Evolutionary conservation across 2,113 vertebrate genomes (phyloP).

Genomic region (Chrysochloris asiatica): DNA sequence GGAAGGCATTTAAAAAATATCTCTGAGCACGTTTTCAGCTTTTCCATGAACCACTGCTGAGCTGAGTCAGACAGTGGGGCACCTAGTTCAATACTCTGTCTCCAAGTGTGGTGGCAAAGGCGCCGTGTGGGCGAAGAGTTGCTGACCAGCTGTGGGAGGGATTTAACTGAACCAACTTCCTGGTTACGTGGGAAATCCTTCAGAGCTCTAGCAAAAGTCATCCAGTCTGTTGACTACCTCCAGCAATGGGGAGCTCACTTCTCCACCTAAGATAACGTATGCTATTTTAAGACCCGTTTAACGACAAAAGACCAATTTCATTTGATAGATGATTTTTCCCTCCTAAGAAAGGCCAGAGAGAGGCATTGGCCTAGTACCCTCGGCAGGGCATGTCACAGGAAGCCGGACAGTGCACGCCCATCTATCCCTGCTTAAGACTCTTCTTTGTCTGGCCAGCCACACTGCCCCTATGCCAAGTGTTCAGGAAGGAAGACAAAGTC

Average conservation of each 20-base stretch:
- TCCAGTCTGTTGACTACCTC: not conserved
- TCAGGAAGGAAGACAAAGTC: not conserved
- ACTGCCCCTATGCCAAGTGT: not conserved
- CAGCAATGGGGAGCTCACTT: not conserved
- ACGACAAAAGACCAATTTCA: not conserved
- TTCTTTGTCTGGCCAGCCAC: not conserved
- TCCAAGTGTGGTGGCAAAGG: not conserved
- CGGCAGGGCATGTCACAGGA: too few species aligned
- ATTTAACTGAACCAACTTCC: not conserved
- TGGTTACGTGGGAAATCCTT: not conserved
- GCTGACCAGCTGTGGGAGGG: not conserved
- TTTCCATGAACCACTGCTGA: not conserved
- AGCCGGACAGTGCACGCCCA: not conserved
- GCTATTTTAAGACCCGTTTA: not conserved
- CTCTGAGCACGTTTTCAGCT: conserved; percentile 24
- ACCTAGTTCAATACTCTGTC: conserved; percentile 47
- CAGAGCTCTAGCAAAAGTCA: not conserved
- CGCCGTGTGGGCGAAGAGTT: not conserved
- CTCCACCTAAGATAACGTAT: not conserved
- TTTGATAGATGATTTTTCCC: not conserved
- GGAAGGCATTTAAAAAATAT: conserved; percentile 48
- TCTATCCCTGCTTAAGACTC: not conserved
- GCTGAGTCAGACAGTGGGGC: not conserved
- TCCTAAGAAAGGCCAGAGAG: not conserved
- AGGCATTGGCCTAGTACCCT: not conserved